Percentiles rank a stretch among this genome's conserved stretches.
Evolutionary conservation across 1,140 invertebrate genomes (phyloP).

Genomic region (Campoletis sonorensis): DNA sequence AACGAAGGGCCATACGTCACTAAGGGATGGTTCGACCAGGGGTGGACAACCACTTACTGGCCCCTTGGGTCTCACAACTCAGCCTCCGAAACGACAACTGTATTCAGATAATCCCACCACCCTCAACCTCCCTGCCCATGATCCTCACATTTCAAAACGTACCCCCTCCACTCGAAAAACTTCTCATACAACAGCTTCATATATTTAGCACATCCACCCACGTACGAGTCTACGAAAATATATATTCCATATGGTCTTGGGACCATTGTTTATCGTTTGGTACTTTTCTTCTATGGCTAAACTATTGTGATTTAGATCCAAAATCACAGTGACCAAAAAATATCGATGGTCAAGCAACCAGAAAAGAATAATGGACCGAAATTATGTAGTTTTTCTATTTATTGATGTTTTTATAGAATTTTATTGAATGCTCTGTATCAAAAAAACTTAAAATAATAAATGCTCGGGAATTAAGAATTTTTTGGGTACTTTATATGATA

Average conservation of each 20-base stretch:
- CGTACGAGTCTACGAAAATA: no score
- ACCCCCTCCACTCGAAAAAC: background rate
- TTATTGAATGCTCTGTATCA: no score
- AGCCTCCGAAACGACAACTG: slow-evolving; percentile 64
- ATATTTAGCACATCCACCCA: no score
- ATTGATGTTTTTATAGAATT: no score
- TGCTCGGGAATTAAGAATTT: no score
- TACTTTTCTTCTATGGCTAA: no score
- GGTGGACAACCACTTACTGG: slow-evolving; percentile 65
- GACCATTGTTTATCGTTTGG: no score
- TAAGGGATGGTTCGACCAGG: slow-evolving; percentile 54
- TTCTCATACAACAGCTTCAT: background rate
- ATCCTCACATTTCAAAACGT: slow-evolving; percentile 72
- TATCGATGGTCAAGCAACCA: background rate
- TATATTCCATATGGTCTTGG: no score
- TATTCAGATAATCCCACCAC: slow-evolving; percentile 75
- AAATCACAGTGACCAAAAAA: background rate
- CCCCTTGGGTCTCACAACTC: slow-evolving; percentile 72
- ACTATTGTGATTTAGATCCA: background rate
- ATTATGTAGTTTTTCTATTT: no score
- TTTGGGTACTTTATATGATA: no score
- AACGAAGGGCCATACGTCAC: slow-evolving; percentile 72
- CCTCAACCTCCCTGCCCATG: slow-evolving; percentile 15
- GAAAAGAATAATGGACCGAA: background rate
- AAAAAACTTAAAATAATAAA: no score